Evolutionary conservation across 2,888 invertebrate genomes (phyloP).

Genomic region (Hirtodrosophila confusa): DNA sequence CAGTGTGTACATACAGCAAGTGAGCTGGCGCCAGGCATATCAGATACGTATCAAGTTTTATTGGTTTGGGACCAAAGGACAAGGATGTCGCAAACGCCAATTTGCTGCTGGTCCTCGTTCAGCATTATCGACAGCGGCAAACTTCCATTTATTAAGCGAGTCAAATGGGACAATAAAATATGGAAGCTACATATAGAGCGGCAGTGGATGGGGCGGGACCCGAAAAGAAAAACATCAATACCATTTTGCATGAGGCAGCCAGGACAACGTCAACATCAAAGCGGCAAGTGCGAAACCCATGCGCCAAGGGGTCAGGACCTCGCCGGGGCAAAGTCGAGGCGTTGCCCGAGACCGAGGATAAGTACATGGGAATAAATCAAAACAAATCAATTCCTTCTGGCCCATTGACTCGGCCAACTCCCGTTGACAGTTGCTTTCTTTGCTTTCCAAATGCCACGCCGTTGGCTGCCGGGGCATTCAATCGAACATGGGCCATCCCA

Average conservation of each 20-base stretch:
- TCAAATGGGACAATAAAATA: constrained; percentile 68
- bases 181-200: constrained; percentile 23
- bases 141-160: constrained; percentile 67
- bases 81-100: constrained; percentile 35
- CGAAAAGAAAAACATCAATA: constrained; percentile 36
- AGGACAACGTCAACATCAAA: constrained; percentile 42
- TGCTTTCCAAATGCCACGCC: constrained; percentile 3
- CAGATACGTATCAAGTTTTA: constrained; percentile 65
- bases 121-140: constrained; percentile 40
- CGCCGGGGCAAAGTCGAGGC: neutral
- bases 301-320: constrained; percentile 6
- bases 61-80: constrained; percentile 44
- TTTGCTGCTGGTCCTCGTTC: constrained; percentile 14
- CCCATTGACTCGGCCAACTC: constrained; percentile 63
- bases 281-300: constrained; percentile 22
- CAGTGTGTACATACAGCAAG: neutral
- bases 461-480: constrained; percentile 23
- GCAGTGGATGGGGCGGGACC: constrained; percentile 7
- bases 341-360: constrained; percentile 4
- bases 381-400: constrained; percentile 74
- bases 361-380: constrained; percentile 65
- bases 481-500: constrained; percentile 35
- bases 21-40: constrained; percentile 37
- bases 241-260: constrained; percentile 54
- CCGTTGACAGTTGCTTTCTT: constrained; percentile 57